phyloP scores from a whole-genome alignment of 2,888 invertebrate species.

The Drosophila macrothrix region DNA sequence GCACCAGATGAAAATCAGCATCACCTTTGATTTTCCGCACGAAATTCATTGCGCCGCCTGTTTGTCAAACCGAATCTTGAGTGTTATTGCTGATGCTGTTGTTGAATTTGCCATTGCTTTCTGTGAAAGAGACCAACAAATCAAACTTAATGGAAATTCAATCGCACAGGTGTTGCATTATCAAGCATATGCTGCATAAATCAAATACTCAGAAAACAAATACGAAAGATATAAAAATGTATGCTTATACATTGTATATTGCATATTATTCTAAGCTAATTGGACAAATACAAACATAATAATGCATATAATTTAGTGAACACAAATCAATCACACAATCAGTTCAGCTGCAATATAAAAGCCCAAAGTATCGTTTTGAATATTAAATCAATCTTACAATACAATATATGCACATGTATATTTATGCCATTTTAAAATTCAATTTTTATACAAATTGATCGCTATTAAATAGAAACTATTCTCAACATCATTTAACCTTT shows the following conservation, averaged over 20 bases:
- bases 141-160: constrained; percentile 72
- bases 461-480: not conserved
- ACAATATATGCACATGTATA: not conserved
- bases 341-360: not conserved
- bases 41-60: constrained; percentile 51
- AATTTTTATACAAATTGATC: too few species aligned
- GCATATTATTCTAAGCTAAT: not conserved
- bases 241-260: not conserved
- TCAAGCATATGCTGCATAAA: constrained; percentile 52
- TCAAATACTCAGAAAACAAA: constrained; percentile 43
- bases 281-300: not conserved
- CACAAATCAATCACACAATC: not conserved
- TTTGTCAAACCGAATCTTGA: constrained; percentile 37
- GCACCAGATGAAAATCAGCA: constrained; percentile 19
- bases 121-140: constrained; percentile 65
- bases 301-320: not conserved
- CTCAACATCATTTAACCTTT: not conserved
- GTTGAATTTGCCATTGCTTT: constrained; percentile 7
- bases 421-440: not conserved
- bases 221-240: constrained; percentile 7
- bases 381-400: not conserved
- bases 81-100: constrained; percentile 17
- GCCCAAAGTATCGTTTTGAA: not conserved
- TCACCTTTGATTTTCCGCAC: constrained; percentile 54
- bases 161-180: constrained; percentile 64